These are phyloP conservation scores for Gavialis gangeticus DNA, from an alignment of 2,113 vertebrate genomes.

Conservation along the genomic window DNA sequence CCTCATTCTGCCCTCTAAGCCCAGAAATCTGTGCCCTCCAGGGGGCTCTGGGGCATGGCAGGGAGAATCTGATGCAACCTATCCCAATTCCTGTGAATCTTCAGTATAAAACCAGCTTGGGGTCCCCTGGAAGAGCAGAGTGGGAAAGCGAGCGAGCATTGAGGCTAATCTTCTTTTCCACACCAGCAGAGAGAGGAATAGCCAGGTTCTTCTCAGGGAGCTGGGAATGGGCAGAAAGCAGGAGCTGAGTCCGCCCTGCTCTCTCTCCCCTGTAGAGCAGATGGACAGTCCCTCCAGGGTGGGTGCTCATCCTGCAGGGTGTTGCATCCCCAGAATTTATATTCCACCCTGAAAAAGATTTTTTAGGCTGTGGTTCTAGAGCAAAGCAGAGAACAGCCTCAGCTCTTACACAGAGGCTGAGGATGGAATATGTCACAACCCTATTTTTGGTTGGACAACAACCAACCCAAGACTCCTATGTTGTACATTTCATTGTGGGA, in stretches of 20 bases:
- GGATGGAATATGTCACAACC: not conserved
- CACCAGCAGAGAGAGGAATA: not conserved
- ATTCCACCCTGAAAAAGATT: not conserved
- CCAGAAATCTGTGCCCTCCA: accelerated
- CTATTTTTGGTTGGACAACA: not conserved
- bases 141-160: not conserved
- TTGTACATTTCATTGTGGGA: not conserved
- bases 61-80: not conserved
- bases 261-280: not conserved
- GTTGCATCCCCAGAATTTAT: not conserved
- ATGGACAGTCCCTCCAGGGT: not conserved
- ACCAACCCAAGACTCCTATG: not conserved
- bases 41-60: not conserved
- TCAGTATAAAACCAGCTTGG: not conserved
- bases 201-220: not conserved
- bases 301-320: not conserved
- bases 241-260: not conserved
- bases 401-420: not conserved
- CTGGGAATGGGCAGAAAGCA: not conserved
- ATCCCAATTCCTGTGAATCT: not conserved
- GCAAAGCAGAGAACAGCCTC: not conserved
- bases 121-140: not conserved
- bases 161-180: not conserved
- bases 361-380: not conserved
- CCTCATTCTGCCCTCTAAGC: not conserved